phyloP scores from a whole-genome alignment of 2,888 invertebrate genomes.

The Diplazon laetatorius region DNA sequence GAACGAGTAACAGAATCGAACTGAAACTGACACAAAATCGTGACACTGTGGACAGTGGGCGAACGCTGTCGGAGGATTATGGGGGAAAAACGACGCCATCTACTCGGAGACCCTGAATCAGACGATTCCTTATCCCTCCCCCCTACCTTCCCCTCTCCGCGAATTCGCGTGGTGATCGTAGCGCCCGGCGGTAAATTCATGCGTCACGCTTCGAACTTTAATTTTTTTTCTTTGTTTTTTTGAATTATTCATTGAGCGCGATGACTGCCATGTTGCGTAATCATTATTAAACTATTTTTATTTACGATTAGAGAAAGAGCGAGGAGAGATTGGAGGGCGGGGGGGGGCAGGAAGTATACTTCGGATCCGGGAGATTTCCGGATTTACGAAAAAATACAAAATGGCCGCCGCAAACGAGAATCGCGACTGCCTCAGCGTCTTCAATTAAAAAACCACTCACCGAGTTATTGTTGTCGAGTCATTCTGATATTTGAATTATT shows the following conservation, averaged over 20 bases:
- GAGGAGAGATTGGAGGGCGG: no score
- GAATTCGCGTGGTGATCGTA: background rate
- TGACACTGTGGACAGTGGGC: slow-evolving; percentile 4
- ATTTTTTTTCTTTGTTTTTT: no score
- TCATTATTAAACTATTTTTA: background rate
- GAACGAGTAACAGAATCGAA: slow-evolving; percentile 48
- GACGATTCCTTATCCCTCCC: background rate
- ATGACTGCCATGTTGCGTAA: background rate
- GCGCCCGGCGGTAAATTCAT: slow-evolving; percentile 9
- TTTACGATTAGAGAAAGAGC: no score
- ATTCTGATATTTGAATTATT: background rate
- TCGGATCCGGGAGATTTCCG: no score
- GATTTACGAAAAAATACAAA: no score
- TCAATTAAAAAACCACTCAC: background rate
- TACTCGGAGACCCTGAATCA: slow-evolving; percentile 51
- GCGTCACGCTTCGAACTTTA: slow-evolving; percentile 43
- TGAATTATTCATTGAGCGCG: no score
- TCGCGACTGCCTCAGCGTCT: background rate
- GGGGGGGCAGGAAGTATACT: no score
- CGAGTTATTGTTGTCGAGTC: background rate
- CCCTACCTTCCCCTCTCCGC: background rate
- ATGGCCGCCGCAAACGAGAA: background rate
- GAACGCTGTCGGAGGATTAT: no score
- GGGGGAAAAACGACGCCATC: slow-evolving; percentile 57
- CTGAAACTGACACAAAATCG: slow-evolving; percentile 40